Conservation (phyloP, 2,888 invertebrate species). For the Caradrina kadenii region DNA sequence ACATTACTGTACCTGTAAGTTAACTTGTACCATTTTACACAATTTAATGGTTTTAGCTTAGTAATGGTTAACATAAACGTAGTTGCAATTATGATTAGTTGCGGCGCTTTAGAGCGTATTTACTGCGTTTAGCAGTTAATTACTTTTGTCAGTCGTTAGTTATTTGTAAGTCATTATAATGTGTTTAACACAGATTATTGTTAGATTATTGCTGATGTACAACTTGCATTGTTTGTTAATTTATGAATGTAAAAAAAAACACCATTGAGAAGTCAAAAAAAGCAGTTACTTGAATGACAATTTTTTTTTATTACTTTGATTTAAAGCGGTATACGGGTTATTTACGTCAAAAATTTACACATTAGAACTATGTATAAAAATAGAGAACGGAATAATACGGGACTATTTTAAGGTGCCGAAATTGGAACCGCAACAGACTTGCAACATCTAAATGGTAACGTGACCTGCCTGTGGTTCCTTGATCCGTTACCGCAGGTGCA, state of each 20-base stretch:
- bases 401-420: slow-evolving; percentile 12
- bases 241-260: slow-evolving; percentile 22
- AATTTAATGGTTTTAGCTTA: slow-evolving; percentile 20
- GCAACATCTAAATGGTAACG: slow-evolving; percentile 13
- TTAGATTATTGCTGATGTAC: slow-evolving; percentile 19
- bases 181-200: slow-evolving; percentile 45
- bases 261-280: no score
- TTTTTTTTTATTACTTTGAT: no score
- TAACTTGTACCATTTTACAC: slow-evolving; percentile 1
- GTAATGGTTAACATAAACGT: slow-evolving; percentile 11
- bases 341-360: no score
- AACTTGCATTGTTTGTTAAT: slow-evolving; percentile 21
- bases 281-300: no score
- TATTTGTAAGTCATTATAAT: slow-evolving; percentile 43
- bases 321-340: no score
- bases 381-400: not conserved
- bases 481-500: not conserved
- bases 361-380: not conserved
- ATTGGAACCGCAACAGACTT: slow-evolving; percentile 21
- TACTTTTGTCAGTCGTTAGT: slow-evolving; percentile 20
- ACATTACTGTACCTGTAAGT: not conserved
- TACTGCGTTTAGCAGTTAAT: slow-evolving; percentile 21
- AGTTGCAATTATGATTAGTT: slow-evolving; percentile 26
- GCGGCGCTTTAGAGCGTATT: slow-evolving; percentile 20
- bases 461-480: slow-evolving; percentile 29